phyloP scores from a whole-genome alignment of 2,888 invertebrate genomes.

The Stenodema calcarata region DNA sequence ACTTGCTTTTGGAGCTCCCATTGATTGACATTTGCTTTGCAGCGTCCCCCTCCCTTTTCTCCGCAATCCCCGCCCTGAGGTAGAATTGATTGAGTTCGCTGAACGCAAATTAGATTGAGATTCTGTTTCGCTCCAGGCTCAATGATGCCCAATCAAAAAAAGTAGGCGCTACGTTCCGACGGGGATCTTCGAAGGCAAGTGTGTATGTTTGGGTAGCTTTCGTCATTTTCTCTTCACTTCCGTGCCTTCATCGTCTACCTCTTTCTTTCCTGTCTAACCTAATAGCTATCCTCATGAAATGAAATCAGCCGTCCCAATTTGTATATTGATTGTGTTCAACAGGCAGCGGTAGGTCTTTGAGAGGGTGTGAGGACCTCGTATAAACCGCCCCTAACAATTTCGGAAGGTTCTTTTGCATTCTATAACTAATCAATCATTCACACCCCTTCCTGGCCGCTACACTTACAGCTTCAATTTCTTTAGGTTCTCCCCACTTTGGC shows the following conservation, averaged over 20 bases:
- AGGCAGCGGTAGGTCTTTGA: neutral
- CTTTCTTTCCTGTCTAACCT: neutral
- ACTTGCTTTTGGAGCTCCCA: neutral
- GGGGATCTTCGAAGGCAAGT: neutral
- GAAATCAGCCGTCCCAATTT: slow-evolving; percentile 26
- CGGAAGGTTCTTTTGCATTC: slow-evolving; percentile 8
- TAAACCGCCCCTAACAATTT: slow-evolving; percentile 28
- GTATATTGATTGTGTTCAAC: slow-evolving; percentile 31
- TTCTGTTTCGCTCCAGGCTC: neutral
- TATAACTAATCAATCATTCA: slow-evolving; percentile 45
- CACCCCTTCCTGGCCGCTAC: slow-evolving; percentile 20
- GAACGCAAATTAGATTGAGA: slow-evolving; percentile 21
- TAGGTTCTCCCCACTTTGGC: slow-evolving; percentile 11
- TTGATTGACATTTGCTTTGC: neutral
- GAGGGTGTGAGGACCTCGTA: slow-evolving; percentile 1
- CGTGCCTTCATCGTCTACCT: neutral
- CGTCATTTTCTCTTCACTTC: neutral
- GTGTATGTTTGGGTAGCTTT: neutral
- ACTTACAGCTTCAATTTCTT: slow-evolving; percentile 46
- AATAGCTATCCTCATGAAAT: neutral
- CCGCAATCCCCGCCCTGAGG: neutral
- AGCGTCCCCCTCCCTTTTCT: neutral
- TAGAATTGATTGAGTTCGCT: slow-evolving; percentile 15
- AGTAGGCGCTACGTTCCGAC: neutral
- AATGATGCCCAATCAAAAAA: neutral